Percentiles rank a stretch among this genome's conserved stretches.
Conservation (phyloP, 2,888 invertebrate genomes). For the Drosophila borealis region DNA sequence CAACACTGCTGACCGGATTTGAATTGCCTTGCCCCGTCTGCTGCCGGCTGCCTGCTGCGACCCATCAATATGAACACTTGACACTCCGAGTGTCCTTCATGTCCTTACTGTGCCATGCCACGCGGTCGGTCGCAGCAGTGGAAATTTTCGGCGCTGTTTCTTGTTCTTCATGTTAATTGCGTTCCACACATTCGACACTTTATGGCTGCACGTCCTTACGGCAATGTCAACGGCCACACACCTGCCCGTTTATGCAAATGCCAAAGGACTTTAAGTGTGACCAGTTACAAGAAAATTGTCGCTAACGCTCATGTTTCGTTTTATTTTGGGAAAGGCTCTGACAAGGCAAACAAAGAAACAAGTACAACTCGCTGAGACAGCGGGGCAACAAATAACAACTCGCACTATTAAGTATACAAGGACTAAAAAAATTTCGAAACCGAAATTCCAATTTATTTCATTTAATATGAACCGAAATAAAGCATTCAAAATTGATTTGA, state of each 20-base stretch:
- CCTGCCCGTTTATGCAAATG: slow-evolving; percentile 35
- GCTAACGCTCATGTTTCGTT: background rate
- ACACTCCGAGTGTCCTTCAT: slow-evolving; percentile 49
- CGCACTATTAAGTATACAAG: no score
- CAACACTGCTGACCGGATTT: slow-evolving; percentile 51
- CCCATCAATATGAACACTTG: slow-evolving; percentile 66
- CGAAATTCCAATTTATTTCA: no score
- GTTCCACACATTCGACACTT: slow-evolving; percentile 4
- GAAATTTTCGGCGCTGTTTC: slow-evolving; percentile 20
- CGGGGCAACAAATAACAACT: no score
- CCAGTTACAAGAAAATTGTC: background rate
- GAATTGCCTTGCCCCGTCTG: slow-evolving; percentile 18
- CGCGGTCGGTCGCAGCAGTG: slow-evolving; percentile 24
- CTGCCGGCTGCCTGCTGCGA: slow-evolving; percentile 1
- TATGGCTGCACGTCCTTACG: slow-evolving; percentile 11
- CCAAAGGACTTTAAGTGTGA: slow-evolving; percentile 14
- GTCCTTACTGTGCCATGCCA: slow-evolving; percentile 32
- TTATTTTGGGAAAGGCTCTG: background rate
- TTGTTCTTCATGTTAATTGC: slow-evolving; percentile 59
- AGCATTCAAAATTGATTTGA: no score
- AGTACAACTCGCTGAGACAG: background rate
- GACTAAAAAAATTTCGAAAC: no score
- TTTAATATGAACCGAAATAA: no score
- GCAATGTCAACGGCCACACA: slow-evolving; percentile 11
- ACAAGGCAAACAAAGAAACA: background rate